Conservation (phyloP, 2,797 vertebrate species). For the Meriones psammophilus region DNA sequence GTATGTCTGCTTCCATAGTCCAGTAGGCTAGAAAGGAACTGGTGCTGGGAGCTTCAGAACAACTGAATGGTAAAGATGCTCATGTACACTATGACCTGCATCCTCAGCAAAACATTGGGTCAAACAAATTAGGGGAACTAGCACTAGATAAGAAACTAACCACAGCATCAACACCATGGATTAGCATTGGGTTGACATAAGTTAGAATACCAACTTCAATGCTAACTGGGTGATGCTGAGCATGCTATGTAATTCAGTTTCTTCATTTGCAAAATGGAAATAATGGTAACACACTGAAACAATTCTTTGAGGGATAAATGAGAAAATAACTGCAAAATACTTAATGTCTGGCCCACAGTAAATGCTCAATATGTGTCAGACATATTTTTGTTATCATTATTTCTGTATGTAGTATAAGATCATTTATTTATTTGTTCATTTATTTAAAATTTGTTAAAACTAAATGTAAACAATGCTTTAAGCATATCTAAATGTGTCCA, state of each 20-base stretch:
- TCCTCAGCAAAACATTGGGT: not conserved
- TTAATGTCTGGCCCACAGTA: slow-evolving; percentile 10
- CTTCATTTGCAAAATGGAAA: not conserved
- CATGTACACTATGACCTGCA: not conserved
- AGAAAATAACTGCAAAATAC: slow-evolving; percentile 28
- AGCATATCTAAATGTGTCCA: not conserved
- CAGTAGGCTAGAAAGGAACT: not conserved
- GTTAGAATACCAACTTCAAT: not conserved
- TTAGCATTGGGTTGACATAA: not conserved
- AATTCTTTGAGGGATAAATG: slow-evolving; percentile 9
- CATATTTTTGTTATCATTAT: not conserved
- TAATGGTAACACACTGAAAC: not conserved
- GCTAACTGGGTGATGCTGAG: not conserved
- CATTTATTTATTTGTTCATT: slow-evolving; percentile 47
- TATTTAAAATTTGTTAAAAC: slow-evolving; percentile 51
- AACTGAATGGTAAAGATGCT: not conserved
- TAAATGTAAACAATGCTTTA: not conserved
- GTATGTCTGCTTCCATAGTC: slow-evolving; percentile 8
- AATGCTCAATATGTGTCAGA: not conserved
- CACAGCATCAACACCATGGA: not conserved
- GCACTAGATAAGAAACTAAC: not conserved
- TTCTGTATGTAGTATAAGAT: not conserved
- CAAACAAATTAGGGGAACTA: not conserved
- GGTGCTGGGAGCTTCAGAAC: not conserved
- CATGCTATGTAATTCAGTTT: slow-evolving; percentile 36